phyloP scores from a whole-genome alignment of 1,140 invertebrate species.

The Diachasma alloeum region DNA sequence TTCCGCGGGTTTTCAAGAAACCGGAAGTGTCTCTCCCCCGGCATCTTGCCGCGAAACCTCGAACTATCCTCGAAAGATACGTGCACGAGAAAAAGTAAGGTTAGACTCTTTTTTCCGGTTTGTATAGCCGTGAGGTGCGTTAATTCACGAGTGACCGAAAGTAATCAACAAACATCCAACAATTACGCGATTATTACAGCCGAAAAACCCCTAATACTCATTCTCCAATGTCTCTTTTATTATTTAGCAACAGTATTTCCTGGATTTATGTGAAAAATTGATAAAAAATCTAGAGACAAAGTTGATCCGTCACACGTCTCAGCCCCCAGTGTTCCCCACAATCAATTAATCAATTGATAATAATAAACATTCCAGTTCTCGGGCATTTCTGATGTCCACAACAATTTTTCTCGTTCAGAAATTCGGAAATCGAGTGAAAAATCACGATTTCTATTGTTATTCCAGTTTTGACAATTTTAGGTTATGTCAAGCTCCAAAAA shows the following conservation, averaged over 20 bases:
- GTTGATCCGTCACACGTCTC: background rate
- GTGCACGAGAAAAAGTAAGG: constrained; percentile 27
- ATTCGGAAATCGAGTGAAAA: background rate
- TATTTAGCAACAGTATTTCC: background rate
- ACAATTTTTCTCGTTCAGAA: background rate
- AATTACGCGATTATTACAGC: constrained; percentile 13
- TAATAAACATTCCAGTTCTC: background rate
- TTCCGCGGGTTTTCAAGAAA: background rate
- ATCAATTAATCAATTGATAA: background rate
- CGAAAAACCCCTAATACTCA: background rate
- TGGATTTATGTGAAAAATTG: background rate
- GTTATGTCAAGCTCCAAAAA: background rate
- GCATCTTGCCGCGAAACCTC: background rate
- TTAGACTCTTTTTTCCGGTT: constrained; percentile 38
- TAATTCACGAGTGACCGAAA: constrained; percentile 19
- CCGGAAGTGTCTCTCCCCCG: background rate
- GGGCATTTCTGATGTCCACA: background rate
- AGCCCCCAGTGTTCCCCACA: background rate
- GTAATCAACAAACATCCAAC: constrained; percentile 39
- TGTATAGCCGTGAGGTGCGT: constrained; percentile 37
- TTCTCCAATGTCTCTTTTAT: background rate
- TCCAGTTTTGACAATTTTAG: background rate
- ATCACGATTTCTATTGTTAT: background rate
- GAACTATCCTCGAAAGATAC: background rate
- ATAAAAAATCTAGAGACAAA: background rate